phyloP scores from a whole-genome alignment of 2,888 invertebrate species.

The Acleris holmiana region DNA sequence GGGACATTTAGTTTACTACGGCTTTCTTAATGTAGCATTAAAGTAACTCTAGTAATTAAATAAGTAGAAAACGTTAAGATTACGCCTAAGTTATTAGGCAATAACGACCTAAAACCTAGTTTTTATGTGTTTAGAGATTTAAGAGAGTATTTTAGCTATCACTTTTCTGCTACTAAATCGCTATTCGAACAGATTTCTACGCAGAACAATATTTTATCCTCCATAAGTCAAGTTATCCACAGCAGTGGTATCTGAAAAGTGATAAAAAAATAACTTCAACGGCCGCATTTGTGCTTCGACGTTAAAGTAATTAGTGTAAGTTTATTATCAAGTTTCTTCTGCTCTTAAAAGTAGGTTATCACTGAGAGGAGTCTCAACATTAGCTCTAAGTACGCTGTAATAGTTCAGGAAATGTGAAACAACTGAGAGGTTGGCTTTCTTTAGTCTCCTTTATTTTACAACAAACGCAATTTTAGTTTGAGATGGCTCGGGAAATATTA shows the following conservation, averaged over 20 bases:
- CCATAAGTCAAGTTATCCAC: no score
- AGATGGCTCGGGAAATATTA: background rate
- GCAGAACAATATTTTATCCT: no score
- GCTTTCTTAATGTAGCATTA: conserved; percentile 24
- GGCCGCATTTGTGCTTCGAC: background rate
- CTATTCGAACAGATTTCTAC: no score
- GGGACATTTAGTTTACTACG: conserved; percentile 16
- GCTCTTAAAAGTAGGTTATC: conserved; percentile 11
- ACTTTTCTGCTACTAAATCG: no score
- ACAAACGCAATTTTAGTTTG: background rate
- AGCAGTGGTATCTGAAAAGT: no score
- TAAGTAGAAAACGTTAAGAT: conserved; percentile 10
- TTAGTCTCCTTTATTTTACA: background rate
- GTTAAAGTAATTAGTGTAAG: background rate
- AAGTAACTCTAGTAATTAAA: conserved; percentile 20
- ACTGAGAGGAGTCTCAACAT: conserved; percentile 13
- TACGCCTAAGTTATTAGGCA: background rate
- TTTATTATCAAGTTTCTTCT: background rate
- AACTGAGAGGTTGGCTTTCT: background rate
- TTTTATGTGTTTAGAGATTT: no score
- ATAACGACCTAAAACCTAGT: no score
- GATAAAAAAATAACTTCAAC: no score
- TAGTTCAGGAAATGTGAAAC: conserved; percentile 14
- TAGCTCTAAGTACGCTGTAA: conserved; percentile 18
- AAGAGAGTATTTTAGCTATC: no score